Conservation (phyloP, 1,140 invertebrate genomes). For the Zaprionus ornatus region DNA sequence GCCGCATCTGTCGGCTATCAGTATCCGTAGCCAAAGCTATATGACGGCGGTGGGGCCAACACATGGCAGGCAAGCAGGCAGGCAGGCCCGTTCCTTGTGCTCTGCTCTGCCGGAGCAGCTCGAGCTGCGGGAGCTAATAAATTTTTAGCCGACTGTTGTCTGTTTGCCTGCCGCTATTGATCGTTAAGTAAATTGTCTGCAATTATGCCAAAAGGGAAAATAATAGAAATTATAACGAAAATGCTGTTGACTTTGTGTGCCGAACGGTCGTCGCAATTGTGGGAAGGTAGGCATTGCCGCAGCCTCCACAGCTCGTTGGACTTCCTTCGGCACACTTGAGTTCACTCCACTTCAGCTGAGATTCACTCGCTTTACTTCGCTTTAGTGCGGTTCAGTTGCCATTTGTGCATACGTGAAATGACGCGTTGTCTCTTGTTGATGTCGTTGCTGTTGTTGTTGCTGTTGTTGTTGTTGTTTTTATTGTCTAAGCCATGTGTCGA, state of each 20-base stretch:
- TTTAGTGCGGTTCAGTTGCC: constrained; percentile 32
- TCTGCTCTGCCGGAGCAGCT: constrained; percentile 25
- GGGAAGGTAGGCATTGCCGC: constrained; percentile 52
- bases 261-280: constrained; percentile 52
- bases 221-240: constrained; percentile 83
- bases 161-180: constrained; percentile 75
- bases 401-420: constrained; percentile 69
- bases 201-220: constrained; percentile 83
- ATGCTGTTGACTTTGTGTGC: constrained; percentile 70
- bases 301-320: not conserved
- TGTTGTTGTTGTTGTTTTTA: constrained; percentile 31
- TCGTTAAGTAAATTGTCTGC: constrained; percentile 82
- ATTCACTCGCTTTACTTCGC: not conserved
- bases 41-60: constrained; percentile 59
- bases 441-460: constrained; percentile 31
- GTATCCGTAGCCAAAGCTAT: constrained; percentile 21
- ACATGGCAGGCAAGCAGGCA: constrained; percentile 48
- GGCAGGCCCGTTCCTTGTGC: constrained; percentile 36
- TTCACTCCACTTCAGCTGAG: not conserved
- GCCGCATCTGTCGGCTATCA: constrained; percentile 35
- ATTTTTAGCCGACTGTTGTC: constrained; percentile 67
- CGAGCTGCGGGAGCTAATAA: constrained; percentile 80
- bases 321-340: constrained; percentile 2
- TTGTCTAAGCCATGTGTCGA: constrained; percentile 31
- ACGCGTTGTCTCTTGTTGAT: constrained; percentile 46